These are phyloP conservation scores for Petrocephalus microphthalmus DNA, from an alignment of 2,113 vertebrate genomes.

Conservation along the genomic window DNA sequence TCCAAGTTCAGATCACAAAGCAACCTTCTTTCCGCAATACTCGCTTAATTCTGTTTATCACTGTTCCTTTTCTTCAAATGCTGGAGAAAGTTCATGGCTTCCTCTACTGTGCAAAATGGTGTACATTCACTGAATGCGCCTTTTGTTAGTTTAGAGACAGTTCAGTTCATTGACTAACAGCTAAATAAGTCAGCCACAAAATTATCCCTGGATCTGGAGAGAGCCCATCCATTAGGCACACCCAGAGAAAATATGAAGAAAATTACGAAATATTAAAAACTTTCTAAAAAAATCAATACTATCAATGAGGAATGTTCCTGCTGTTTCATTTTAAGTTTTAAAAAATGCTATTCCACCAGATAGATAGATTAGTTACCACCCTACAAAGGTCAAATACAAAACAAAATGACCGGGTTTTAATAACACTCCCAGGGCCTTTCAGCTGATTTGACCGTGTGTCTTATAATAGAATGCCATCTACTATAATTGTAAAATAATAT, in stretches of 20 bases:
- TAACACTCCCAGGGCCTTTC: no score
- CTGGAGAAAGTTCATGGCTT: not conserved
- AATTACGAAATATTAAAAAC: not conserved
- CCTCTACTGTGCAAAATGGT: not conserved
- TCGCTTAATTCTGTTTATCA: not conserved
- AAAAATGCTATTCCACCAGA: not conserved
- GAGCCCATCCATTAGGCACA: not conserved
- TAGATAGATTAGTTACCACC: not conserved
- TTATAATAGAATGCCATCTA: not conserved
- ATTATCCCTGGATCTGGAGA: not conserved
- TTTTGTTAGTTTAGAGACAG: slow-evolving; percentile 7
- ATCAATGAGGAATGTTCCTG: not conserved
- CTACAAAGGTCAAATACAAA: not conserved
- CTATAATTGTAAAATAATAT: not conserved
- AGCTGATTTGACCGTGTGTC: not conserved
- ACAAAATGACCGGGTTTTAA: not conserved
- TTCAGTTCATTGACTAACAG: slow-evolving; percentile 4
- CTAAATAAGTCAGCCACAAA: not conserved
- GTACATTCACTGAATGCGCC: not conserved
- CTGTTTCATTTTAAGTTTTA: not conserved
- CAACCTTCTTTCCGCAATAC: not conserved
- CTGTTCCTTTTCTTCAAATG: not conserved
- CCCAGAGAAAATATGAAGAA: not conserved
- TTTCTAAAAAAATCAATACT: not conserved
- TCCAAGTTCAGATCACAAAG: not conserved